Evolutionary conservation across 2,888 invertebrate genomes (phyloP), one percentile per base, ranked within the genome.

Genomic region (Eupsilia transversa): DNA sequence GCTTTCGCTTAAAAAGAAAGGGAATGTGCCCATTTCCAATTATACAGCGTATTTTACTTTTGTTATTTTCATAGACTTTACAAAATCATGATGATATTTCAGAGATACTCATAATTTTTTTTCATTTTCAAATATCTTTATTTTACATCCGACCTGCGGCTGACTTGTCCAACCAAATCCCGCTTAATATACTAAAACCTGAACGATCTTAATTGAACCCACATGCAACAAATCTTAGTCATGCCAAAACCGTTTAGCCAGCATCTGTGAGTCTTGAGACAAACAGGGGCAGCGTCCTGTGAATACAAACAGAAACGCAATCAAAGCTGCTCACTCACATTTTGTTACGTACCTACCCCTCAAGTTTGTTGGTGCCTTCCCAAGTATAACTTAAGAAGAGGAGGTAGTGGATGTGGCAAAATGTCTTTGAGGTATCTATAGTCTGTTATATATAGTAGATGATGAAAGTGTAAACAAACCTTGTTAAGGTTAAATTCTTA

Each of bases 271-370:
- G 35, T 77, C 30, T 49, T 14, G 41, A 68, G 73, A 69, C 60
- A 61, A 57, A 63, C 57, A 71, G 4, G 10, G n/a, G 35, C 0
- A n/a, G 46, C 72, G 61, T 57, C 60, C 14, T 33, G 65, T 56
- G 85, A 84, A 84, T 84, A 72, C 72, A 74, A 83, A 85, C 78
- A 72, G 70, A 61, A 52, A 67, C 71, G 72, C 81, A 86, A 87
- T 87, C 89, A 88, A 86, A 78, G 72, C 77, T 63, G 60, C 79
- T 80, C 75, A 71, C 74, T 79, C 74, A 73, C 82, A 85, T 79
- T 85, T 87, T 84, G 88, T 86, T 80, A 82, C 85, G 73, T 73
- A 74, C 71, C 46, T 73, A 74, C 71, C 46, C 77, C 76, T 60
- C 64, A 70, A 83, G 72, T 82, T 85, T 82, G 83, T 88, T 77